These are phyloP conservation scores for Cephalotes varians DNA, from an alignment of 2,888 invertebrate species.

Conservation along the genomic window DNA sequence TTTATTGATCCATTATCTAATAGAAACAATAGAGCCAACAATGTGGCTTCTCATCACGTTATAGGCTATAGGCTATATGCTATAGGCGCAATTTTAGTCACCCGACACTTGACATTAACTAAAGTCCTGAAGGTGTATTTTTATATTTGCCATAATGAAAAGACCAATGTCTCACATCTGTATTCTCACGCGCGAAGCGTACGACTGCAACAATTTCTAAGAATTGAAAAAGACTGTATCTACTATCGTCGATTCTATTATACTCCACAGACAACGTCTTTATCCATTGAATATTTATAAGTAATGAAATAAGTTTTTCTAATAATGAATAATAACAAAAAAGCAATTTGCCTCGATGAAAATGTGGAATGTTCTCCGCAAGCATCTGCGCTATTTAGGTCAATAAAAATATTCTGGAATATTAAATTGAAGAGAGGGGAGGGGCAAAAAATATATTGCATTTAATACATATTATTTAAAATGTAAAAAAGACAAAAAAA, in stretches of 20 bases:
- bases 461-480: constrained; percentile 25
- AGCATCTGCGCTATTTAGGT: neutral
- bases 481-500: neutral
- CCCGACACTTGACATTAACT: constrained; percentile 32
- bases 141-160: neutral
- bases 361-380: neutral
- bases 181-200: neutral
- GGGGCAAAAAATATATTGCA: neutral
- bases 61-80: too few relatives aligned
- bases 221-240: neutral
- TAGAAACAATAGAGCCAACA: constrained; percentile 70
- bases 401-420: constrained; percentile 7
- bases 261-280: neutral
- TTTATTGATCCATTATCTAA: constrained; percentile 77
- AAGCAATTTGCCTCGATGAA: neutral
- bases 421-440: neutral
- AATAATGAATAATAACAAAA: constrained; percentile 19
- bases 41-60: constrained; percentile 38
- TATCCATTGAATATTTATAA: constrained; percentile 12
- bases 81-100: constrained; percentile 33
- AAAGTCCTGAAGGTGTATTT: neutral
- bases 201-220: neutral
- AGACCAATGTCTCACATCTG: neutral
- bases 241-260: neutral
- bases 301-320: constrained; percentile 6